A percentile compares a stretch with the other conserved stretches of the same genome.
phyloP scores from a whole-genome alignment of 2,888 invertebrate species.

The Cheilosia impressa region DNA sequence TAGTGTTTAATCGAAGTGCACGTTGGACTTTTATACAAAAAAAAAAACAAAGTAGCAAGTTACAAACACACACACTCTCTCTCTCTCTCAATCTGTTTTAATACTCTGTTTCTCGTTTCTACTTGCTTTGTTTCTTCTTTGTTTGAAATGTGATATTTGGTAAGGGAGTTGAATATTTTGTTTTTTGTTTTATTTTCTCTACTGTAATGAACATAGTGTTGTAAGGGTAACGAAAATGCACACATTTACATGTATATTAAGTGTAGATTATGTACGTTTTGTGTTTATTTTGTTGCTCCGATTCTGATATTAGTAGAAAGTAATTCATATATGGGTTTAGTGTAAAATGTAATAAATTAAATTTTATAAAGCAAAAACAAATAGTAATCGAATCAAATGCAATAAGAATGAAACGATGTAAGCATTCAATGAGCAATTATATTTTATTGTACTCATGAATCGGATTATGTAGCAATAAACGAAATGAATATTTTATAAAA shows the following conservation, averaged over 20 bases:
- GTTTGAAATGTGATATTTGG: constrained; percentile 72
- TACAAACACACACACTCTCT: neutral
- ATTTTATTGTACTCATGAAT: constrained; percentile 61
- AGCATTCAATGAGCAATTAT: constrained; percentile 58
- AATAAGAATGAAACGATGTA: constrained; percentile 49
- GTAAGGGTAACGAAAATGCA: constrained; percentile 38
- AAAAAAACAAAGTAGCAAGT: constrained; percentile 6
- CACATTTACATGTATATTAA: constrained; percentile 5
- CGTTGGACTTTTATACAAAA: constrained; percentile 26
- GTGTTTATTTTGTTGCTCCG: constrained; percentile 13
- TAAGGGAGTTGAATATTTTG: constrained; percentile 45
- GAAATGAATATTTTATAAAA: constrained; percentile 38
- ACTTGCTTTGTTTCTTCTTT: constrained; percentile 19
- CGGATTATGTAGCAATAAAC: constrained; percentile 30
- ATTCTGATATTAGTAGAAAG: constrained; percentile 44
- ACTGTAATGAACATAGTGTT: constrained; percentile 3
- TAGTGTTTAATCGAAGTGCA: constrained; percentile 39
- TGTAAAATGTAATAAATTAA: constrained; percentile 40
- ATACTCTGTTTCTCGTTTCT: constrained; percentile 6
- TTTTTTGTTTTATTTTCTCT: neutral
- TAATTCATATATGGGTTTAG: constrained; percentile 57
- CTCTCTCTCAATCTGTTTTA: constrained; percentile 28
- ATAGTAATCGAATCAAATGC: constrained; percentile 66
- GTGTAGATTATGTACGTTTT: constrained; percentile 3
- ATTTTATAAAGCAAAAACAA: constrained; percentile 25